These are phyloP conservation scores for Gobiocypris rarus DNA, from an alignment of 2,113 vertebrate species.

Conservation along the genomic window DNA sequence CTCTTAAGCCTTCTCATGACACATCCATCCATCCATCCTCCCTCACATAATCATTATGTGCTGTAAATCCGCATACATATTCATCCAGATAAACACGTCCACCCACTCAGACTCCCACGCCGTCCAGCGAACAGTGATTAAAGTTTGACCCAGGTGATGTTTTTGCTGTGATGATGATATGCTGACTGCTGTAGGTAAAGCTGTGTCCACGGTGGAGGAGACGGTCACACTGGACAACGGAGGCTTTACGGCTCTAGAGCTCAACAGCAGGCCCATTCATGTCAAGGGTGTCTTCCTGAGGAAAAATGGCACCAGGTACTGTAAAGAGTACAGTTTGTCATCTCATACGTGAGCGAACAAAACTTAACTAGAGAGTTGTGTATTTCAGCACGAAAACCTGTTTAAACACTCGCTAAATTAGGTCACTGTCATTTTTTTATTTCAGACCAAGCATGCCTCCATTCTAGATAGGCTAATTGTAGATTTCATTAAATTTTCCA, in stretches of 20 bases:
- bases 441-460: no score
- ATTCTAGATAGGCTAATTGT: no score
- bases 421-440: no score
- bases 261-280: conserved; percentile 90
- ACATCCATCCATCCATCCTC: neutral
- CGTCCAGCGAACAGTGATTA: neutral
- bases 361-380: neutral
- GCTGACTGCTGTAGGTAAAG: conserved; percentile 80
- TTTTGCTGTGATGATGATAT: conserved; percentile 39
- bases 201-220: conserved; percentile 84
- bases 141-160: neutral
- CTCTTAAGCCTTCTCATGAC: neutral
- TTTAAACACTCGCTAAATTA: no score
- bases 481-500: no score
- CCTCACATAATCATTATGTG: conserved; percentile 6
- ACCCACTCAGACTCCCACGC: neutral
- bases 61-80: neutral
- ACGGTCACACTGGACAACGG: conserved; percentile 91
- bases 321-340: neutral
- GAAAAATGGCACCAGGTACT: conserved; percentile 91
- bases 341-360: neutral
- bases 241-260: conserved; percentile 91
- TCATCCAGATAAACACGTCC: conserved; percentile 1
- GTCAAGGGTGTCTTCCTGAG: conserved; percentile 91
- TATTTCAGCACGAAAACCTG: no score